These are phyloP conservation scores for Spilosoma lubricipeda DNA, from an alignment of 2,888 invertebrate species.

Conservation along the genomic window DNA sequence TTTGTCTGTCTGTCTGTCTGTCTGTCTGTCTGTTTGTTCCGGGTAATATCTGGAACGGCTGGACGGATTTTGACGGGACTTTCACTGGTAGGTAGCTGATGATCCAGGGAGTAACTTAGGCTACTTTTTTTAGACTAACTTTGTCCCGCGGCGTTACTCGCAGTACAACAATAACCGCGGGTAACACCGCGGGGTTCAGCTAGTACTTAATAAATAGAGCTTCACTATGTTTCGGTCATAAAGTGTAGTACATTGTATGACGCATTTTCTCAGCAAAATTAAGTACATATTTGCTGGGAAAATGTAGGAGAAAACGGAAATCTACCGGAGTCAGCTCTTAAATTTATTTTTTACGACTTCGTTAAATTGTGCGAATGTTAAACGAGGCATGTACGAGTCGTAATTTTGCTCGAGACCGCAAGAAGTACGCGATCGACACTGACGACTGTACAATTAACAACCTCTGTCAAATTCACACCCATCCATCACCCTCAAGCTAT, in stretches of 20 bases:
- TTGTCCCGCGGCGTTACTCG: too few relatives aligned
- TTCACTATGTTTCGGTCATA: neutral
- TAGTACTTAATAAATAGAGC: neutral
- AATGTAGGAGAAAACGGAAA: slow-evolving; percentile 47
- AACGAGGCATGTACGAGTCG: slow-evolving; percentile 67
- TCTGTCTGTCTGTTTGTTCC: too few relatives aligned
- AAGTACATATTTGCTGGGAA: slow-evolving; percentile 25
- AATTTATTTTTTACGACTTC: slow-evolving; percentile 66
- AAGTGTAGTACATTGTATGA: slow-evolving; percentile 5
- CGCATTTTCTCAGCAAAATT: slow-evolving; percentile 16
- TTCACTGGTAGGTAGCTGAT: too few relatives aligned
- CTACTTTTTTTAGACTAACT: too few relatives aligned
- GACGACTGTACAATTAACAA: slow-evolving; percentile 79
- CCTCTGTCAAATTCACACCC: slow-evolving; percentile 80
- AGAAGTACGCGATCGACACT: slow-evolving; percentile 62
- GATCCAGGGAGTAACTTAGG: too few relatives aligned
- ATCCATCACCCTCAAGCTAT: slow-evolving; percentile 59
- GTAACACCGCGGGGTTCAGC: too few relatives aligned
- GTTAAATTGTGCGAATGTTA: slow-evolving; percentile 68
- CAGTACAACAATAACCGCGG: too few relatives aligned
- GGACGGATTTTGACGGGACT: too few relatives aligned
- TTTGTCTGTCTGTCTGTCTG: too few relatives aligned
- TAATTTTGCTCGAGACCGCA: slow-evolving; percentile 69
- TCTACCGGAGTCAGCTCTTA: slow-evolving; percentile 53
- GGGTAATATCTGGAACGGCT: too few relatives aligned